phyloP scores from a whole-genome alignment of 2,888 invertebrate species.

The Xanthorhoe designata region DNA sequence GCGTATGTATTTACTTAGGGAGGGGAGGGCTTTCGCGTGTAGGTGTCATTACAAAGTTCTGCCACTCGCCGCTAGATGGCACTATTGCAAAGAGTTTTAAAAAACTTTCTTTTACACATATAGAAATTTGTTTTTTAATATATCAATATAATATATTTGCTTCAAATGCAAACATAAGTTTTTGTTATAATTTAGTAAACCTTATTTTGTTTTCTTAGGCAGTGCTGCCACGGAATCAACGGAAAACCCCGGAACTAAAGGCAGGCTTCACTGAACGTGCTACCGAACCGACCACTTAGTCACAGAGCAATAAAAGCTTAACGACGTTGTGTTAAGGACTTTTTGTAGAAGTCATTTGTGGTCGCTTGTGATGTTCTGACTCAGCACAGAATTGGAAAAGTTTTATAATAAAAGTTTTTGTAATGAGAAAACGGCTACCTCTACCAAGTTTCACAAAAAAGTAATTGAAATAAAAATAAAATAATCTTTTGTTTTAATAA shows the following conservation, averaged over 20 bases:
- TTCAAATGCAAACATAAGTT: background rate
- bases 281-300: conserved; percentile 39
- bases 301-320: conserved; percentile 65
- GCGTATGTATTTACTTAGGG: conserved; percentile 48
- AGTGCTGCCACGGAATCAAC: conserved; percentile 62
- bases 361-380: conserved; percentile 56
- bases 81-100: conserved; percentile 44
- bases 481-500: background rate
- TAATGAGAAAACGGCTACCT: background rate
- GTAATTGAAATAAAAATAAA: background rate
- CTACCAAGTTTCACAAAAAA: background rate
- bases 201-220: conserved; percentile 30
- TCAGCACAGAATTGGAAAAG: background rate
- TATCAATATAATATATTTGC: background rate
- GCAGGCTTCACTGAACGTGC: conserved; percentile 41
- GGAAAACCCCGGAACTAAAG: conserved; percentile 67
- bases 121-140: background rate
- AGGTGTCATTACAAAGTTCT: conserved; percentile 54
- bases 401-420: conserved; percentile 1
- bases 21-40: conserved; percentile 44
- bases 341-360: conserved; percentile 50
- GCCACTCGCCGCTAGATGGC: conserved; percentile 79
- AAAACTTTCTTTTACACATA: background rate
- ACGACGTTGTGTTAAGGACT: conserved; percentile 54
- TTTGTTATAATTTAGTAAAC: background rate